Conservation (phyloP, 2,797 vertebrate genomes). For the Halcyon smyrnensis region DNA sequence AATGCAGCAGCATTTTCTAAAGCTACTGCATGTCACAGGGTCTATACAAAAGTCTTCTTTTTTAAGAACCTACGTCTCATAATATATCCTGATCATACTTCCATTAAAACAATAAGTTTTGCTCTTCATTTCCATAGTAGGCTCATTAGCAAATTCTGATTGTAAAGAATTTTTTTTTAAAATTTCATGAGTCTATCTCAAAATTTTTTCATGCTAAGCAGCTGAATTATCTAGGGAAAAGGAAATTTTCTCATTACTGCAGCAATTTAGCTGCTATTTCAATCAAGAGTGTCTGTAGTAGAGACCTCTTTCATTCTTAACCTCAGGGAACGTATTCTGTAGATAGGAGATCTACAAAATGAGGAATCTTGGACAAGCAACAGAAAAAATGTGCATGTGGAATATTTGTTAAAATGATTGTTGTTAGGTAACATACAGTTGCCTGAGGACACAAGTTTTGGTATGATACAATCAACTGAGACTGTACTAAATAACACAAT, state of each 20-base stretch:
- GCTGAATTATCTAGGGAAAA: constrained; percentile 41
- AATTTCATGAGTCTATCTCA: neutral
- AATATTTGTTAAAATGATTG: neutral
- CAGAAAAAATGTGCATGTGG: neutral
- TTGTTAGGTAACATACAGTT: neutral
- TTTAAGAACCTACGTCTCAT: neutral
- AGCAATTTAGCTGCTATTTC: constrained; percentile 70
- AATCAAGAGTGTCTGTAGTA: constrained; percentile 58
- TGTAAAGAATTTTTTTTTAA: constrained; percentile 1
- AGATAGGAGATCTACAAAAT: constrained; percentile 51
- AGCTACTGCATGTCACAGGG: neutral
- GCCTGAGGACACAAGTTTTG: neutral
- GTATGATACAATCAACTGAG: neutral
- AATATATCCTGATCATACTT: neutral
- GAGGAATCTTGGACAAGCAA: constrained; percentile 2
- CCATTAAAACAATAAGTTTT: neutral
- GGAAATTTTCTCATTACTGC: constrained; percentile 67
- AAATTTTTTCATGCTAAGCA: neutral
- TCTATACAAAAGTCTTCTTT: neutral
- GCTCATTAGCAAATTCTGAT: neutral
- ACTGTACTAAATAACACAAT: neutral
- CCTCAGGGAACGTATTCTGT: constrained; percentile 33
- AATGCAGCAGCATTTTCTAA: constrained; percentile 9
- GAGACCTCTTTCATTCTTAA: constrained; percentile 61
- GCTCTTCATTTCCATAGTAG: neutral